These are phyloP conservation scores for Podargus strigoides DNA, from an alignment of 2,797 vertebrate species.

Conservation along the genomic window DNA sequence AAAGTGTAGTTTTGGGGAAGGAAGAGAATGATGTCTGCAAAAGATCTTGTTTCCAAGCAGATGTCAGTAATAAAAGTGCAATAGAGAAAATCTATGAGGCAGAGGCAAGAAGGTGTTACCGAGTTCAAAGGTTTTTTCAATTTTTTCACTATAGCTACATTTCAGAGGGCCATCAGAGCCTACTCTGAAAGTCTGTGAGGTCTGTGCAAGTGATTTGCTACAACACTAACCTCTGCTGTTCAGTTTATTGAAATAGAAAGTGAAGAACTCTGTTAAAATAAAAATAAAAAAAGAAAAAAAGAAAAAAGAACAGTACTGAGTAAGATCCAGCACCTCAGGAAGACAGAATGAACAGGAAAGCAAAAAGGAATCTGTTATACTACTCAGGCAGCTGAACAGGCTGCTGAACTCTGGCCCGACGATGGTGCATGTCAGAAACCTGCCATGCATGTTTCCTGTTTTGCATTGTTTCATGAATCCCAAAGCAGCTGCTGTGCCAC, in stretches of 20 bases:
- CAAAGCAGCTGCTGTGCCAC: constrained; percentile 30
- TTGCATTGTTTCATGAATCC: constrained; percentile 53
- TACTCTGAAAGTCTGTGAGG: neutral
- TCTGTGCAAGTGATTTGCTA: neutral
- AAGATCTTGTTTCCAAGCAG: neutral
- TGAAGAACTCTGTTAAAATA: neutral
- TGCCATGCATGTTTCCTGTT: constrained; percentile 50
- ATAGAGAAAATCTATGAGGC: neutral
- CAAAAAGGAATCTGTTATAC: constrained; percentile 17
- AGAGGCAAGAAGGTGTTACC: neutral
- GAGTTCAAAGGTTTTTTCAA: neutral
- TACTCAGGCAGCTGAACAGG: neutral
- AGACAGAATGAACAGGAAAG: constrained; percentile 26
- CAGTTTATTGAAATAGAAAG: neutral
- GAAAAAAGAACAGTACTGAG: neutral
- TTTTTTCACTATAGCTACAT: neutral
- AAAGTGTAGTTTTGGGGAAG: neutral
- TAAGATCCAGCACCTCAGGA: neutral
- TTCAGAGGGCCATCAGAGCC: neutral
- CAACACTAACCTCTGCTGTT: neutral
- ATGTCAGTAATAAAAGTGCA: neutral
- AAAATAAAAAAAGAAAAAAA: too few relatives aligned
- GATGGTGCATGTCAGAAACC: neutral
- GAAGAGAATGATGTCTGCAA: neutral
- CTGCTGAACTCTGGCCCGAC: constrained; percentile 12